These are phyloP conservation scores for Lepilemur ruficaudatus DNA, from an alignment of 2,797 vertebrate species.

Conservation along the genomic window DNA sequence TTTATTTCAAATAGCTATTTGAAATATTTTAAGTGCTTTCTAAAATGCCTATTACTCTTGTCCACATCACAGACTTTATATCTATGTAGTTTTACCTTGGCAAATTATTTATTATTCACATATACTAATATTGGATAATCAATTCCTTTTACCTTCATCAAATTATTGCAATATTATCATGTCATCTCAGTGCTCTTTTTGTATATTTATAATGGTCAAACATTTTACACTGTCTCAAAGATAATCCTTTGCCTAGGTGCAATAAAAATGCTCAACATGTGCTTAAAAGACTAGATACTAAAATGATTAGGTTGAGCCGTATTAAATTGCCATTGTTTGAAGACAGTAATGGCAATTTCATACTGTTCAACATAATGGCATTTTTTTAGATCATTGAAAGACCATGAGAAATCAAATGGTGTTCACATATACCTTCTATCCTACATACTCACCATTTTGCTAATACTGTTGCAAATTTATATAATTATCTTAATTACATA, in stretches of 20 bases:
- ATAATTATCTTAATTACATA: slow-evolving; percentile 24
- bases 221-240: slow-evolving; percentile 25
- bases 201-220: neutral
- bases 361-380: neutral
- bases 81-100: neutral
- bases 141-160: neutral
- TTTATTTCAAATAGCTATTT: slow-evolving; percentile 22
- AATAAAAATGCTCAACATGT: neutral
- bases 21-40: slow-evolving; percentile 19
- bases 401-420: neutral
- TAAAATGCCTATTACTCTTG: neutral
- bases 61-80: neutral
- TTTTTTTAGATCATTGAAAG: slow-evolving; percentile 27
- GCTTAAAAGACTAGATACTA: slow-evolving; percentile 21
- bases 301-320: neutral
- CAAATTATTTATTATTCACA: neutral
- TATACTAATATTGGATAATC: neutral
- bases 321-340: neutral
- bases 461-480: slow-evolving; percentile 6
- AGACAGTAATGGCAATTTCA: neutral
- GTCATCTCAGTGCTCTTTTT: neutral
- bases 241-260: neutral
- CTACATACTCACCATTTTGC: neutral
- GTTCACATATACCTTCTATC: neutral
- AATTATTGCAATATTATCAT: neutral